A percentile compares a stretch with the other conserved stretches of the same genome.
phyloP scores from a whole-genome alignment of 2,797 vertebrate species.

The Notoglanidium macrostoma region DNA sequence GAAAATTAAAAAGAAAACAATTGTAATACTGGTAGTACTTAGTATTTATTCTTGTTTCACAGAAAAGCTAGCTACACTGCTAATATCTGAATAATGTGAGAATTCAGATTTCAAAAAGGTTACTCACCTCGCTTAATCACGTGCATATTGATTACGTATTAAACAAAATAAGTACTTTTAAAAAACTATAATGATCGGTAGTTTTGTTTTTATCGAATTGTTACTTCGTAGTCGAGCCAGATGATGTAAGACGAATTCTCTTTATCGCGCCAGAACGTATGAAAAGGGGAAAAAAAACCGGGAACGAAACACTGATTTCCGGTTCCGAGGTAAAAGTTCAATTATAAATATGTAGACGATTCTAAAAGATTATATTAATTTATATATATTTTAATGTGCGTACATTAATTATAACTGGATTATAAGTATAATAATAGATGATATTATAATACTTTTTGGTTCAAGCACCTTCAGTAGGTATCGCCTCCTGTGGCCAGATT shows the following conservation, averaged over 20 bases:
- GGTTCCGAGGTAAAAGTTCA: background rate
- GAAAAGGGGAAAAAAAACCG: no score
- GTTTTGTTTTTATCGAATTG: no score
- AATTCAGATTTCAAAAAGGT: background rate
- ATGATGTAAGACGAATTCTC: no score
- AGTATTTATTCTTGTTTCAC: background rate
- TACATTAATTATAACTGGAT: background rate
- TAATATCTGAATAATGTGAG: background rate
- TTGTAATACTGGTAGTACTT: no score
- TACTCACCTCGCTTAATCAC: slow-evolving; percentile 89
- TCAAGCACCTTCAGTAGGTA: background rate
- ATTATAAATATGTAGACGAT: background rate
- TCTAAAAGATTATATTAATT: no score
- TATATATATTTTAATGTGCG: background rate
- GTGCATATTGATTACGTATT: slow-evolving; percentile 75
- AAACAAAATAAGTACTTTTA: background rate
- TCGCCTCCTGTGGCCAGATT: background rate
- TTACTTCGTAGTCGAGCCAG: no score
- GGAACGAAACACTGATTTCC: background rate
- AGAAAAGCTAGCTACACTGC: background rate
- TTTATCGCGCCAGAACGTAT: no score
- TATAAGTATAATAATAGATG: background rate
- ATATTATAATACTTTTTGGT: background rate
- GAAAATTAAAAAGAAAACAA: background rate
- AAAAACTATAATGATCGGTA: no score